Conservation (phyloP, 2,888 invertebrate genomes). For the Troides helena region DNA sequence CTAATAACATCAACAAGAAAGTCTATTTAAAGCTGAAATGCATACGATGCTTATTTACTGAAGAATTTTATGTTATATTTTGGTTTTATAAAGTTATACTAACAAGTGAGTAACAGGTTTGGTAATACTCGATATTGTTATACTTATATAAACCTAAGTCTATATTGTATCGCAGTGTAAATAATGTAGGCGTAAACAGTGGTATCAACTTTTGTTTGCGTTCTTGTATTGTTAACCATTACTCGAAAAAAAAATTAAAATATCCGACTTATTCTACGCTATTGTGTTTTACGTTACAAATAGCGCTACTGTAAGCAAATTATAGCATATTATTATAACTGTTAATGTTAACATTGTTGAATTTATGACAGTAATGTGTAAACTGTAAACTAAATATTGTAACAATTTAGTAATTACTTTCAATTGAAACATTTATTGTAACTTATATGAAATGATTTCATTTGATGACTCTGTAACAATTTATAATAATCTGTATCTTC, state of each 20-base stretch:
- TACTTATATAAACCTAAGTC: neutral
- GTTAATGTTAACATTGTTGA: conserved; percentile 75
- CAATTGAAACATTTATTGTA: conserved; percentile 20
- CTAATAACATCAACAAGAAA: neutral
- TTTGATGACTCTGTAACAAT: conserved; percentile 26
- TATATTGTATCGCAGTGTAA: conserved; percentile 16
- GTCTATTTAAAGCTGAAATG: neutral
- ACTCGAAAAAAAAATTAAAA: conserved; percentile 15
- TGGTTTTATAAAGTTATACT: neutral
- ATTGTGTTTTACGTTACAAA: conserved; percentile 37
- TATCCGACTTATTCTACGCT: conserved; percentile 10
- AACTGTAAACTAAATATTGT: conserved; percentile 45
- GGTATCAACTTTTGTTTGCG: conserved; percentile 10
- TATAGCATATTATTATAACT: conserved; percentile 65
- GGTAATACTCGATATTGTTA: neutral
- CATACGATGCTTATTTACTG: neutral
- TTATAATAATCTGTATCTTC: conserved; percentile 43
- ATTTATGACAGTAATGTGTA: conserved; percentile 68
- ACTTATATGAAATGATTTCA: conserved; percentile 17
- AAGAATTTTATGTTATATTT: neutral
- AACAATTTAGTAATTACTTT: conserved; percentile 39
- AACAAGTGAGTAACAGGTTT: neutral
- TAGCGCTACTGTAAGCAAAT: conserved; percentile 38
- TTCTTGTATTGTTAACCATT: conserved; percentile 16
- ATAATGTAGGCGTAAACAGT: conserved; percentile 24